phyloP scores from a whole-genome alignment of 1,140 invertebrate genomes.

The Pseudobourletiella spinata region DNA sequence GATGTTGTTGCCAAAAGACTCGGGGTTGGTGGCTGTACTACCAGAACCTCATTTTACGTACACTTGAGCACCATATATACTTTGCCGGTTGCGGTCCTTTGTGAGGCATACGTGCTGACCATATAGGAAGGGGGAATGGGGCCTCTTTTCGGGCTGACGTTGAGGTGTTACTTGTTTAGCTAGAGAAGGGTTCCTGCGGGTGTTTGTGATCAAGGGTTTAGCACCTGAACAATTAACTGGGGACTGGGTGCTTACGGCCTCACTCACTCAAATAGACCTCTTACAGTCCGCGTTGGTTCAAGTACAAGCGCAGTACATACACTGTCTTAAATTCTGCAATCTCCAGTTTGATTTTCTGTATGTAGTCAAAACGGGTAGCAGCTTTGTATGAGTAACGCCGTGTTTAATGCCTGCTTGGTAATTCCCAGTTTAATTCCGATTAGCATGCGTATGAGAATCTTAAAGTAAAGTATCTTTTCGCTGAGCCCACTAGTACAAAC shows the following conservation, averaged over 20 bases:
- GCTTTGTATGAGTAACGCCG: neutral
- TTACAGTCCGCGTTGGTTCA: neutral
- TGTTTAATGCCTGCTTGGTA: too few species aligned
- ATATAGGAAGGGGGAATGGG: neutral
- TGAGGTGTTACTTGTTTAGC: conserved; percentile 20
- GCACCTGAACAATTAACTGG: neutral
- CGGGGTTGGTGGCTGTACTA: neutral
- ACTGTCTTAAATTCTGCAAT: neutral
- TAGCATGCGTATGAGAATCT: too few species aligned
- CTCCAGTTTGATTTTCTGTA: neutral
- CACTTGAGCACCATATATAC: neutral
- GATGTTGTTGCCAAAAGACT: neutral
- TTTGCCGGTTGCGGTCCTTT: conserved; percentile 11
- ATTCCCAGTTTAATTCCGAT: too few species aligned
- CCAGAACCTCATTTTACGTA: neutral
- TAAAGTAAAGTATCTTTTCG: too few species aligned
- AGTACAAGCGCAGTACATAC: neutral
- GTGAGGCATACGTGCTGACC: conserved; percentile 4
- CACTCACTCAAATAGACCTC: neutral
- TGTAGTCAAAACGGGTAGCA: neutral
- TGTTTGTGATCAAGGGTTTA: neutral
- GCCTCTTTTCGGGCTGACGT: neutral
- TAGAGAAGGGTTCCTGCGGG: neutral
- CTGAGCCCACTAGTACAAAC: too few species aligned
- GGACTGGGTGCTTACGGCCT: neutral